A percentile compares a stretch with the other conserved stretches of the same genome.
Evolutionary conservation across 2,113 vertebrate genomes (phyloP).

Genomic region (Asarcornis scutulata): DNA sequence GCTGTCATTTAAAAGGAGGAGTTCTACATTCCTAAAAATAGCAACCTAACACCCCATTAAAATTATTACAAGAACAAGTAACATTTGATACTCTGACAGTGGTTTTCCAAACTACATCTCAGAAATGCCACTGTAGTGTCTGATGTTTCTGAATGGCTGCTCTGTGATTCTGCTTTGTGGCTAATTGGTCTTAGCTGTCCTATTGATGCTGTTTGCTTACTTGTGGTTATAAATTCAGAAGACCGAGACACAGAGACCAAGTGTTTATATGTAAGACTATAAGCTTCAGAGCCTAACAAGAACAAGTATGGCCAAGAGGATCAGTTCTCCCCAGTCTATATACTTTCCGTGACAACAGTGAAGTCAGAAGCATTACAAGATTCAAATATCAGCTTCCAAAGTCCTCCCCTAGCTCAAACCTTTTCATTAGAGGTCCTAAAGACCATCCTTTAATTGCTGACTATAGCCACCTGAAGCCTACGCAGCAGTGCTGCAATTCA

Average conservation of each 20-base stretch:
- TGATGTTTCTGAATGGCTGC: not conserved
- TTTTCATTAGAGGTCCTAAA: not conserved
- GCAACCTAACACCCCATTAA: not conserved
- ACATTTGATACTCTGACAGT: not conserved
- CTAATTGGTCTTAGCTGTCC: not conserved
- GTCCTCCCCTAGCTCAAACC: not conserved
- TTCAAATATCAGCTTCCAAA: not conserved
- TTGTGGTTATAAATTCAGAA: not conserved
- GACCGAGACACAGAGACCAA: not conserved
- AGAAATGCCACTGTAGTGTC: not conserved
- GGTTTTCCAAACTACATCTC: not conserved
- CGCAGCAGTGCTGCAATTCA: not conserved
- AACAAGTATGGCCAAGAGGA: not conserved
- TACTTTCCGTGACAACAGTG: not conserved
- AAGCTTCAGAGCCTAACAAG: not conserved
- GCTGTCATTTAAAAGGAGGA: not conserved
- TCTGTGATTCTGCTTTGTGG: not conserved
- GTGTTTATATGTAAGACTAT: not conserved
- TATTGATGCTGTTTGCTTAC: not conserved
- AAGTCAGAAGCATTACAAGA: not conserved
- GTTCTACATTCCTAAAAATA: not conserved
- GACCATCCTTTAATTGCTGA: not conserved
- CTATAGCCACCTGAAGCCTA: not conserved
- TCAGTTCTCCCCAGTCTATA: not conserved
- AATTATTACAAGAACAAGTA: not conserved